phyloP scores from a whole-genome alignment of 2,113 vertebrate species.

The Daphoenositta chrysoptera region DNA sequence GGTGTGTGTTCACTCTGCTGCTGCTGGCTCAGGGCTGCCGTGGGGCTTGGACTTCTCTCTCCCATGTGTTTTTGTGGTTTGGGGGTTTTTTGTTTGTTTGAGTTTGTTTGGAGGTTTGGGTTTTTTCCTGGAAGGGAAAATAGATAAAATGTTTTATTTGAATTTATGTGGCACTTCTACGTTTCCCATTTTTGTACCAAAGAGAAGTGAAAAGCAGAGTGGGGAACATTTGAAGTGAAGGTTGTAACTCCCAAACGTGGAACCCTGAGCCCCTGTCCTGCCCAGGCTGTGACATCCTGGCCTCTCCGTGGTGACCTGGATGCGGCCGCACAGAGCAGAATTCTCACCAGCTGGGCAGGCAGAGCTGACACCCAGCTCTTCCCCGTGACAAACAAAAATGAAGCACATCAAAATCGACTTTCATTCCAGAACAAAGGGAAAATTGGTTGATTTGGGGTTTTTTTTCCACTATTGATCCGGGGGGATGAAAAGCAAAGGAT shows the following conservation, averaged over 20 bases:
- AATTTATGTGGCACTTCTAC: not conserved
- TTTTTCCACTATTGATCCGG: not conserved
- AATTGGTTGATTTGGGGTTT: not conserved
- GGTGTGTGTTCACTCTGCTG: not conserved
- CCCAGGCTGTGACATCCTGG: rapidly evolving
- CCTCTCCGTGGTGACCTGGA: not conserved
- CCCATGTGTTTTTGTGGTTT: not conserved
- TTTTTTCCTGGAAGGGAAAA: not conserved
- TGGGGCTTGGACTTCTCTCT: not conserved
- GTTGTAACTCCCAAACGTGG: not conserved
- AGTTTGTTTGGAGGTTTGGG: not conserved
- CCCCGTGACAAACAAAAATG: not conserved
- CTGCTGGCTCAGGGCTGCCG: not conserved
- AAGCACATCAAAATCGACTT: not conserved
- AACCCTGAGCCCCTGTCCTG: not conserved
- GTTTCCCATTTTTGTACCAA: not conserved
- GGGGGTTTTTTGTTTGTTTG: not conserved
- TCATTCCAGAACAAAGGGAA: not conserved
- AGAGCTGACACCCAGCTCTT: not conserved
- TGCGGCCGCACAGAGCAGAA: rapidly evolving
- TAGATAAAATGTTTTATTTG: not conserved
- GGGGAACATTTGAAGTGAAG: not conserved
- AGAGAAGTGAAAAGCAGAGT: not conserved
- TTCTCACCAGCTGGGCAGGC: not conserved
- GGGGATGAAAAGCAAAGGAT: not conserved